Evolutionary conservation across 2,888 invertebrate genomes (phyloP).

Genomic region (Oligia strigilis): DNA sequence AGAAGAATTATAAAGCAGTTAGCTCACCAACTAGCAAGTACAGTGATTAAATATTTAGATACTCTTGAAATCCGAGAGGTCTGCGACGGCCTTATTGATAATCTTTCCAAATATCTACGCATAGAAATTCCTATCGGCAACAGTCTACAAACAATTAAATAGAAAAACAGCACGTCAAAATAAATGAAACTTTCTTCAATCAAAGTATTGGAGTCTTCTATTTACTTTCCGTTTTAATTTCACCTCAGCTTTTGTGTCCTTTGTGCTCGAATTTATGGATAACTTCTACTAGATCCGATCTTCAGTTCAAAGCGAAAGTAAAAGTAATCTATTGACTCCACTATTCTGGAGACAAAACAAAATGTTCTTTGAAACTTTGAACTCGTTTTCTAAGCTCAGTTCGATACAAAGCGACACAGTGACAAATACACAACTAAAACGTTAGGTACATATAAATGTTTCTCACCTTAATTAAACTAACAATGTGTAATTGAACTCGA

Average conservation of each 20-base stretch:
- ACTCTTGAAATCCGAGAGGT: neutral
- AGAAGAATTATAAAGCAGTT: neutral
- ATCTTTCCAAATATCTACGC: neutral
- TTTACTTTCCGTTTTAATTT: slow-evolving; percentile 45
- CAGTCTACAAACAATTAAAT: neutral
- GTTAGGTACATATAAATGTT: neutral
- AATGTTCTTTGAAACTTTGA: slow-evolving; percentile 32
- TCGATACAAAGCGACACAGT: slow-evolving; percentile 10
- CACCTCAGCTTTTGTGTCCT: slow-evolving; percentile 10
- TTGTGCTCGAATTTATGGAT: slow-evolving; percentile 10
- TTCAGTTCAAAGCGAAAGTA: slow-evolving; percentile 21
- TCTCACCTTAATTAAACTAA: slow-evolving; percentile 7
- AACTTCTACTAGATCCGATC: slow-evolving; percentile 20
- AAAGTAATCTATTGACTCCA: slow-evolving; percentile 20
- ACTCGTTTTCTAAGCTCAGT: slow-evolving; percentile 17
- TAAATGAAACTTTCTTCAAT: slow-evolving; percentile 28
- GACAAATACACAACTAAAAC: slow-evolving; percentile 10
- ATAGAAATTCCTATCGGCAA: neutral
- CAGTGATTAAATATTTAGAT: neutral
- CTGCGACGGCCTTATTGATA: neutral
- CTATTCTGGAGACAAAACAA: slow-evolving; percentile 20
- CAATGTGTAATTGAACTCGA: neutral
- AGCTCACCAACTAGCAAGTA: neutral
- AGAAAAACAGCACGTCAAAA: slow-evolving; percentile 8
- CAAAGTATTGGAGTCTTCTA: slow-evolving; percentile 25